phyloP scores from a whole-genome alignment of 2,113 vertebrate genomes.

The Lipophrys pholis region DNA sequence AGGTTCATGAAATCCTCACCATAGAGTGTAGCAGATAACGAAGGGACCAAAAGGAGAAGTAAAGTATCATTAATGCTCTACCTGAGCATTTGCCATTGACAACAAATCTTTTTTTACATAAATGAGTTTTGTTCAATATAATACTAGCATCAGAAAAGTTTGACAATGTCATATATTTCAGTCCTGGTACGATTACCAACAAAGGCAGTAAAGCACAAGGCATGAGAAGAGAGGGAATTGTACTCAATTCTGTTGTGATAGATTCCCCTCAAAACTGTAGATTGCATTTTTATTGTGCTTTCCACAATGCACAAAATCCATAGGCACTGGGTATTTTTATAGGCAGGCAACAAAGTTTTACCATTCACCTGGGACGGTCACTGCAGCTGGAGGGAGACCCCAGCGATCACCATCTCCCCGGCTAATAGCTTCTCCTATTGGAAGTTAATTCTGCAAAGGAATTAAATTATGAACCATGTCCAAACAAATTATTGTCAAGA shows the following conservation, averaged over 20 bases:
- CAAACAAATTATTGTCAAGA: constrained; percentile 83
- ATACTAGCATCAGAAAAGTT: constrained; percentile 15
- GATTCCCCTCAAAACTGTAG: constrained; percentile 53
- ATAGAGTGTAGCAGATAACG: no score
- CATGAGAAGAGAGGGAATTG: constrained; percentile 41
- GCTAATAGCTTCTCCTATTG: constrained; percentile 69
- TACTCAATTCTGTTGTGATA: constrained; percentile 46
- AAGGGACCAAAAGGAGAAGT: constrained; percentile 5
- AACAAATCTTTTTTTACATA: not conserved
- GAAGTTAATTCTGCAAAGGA: constrained; percentile 78
- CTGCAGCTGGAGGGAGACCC: constrained; percentile 30
- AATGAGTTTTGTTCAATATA: not conserved
- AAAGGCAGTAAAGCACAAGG: constrained; percentile 46
- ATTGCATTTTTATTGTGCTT: constrained; percentile 65
- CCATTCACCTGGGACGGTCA: constrained; percentile 57
- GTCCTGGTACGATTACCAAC: constrained; percentile 30
- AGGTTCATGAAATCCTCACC: no score
- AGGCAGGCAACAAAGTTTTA: constrained; percentile 62
- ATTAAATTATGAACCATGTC: constrained; percentile 84
- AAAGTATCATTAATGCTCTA: constrained; percentile 17
- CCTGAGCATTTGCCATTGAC: not conserved
- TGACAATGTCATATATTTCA: constrained; percentile 16
- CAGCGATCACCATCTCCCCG: constrained; percentile 53
- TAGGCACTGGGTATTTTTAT: constrained; percentile 55
- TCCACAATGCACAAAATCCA: constrained; percentile 54